Evolutionary conservation across 35 echinoderm and acorn worm genomes (phyloP), one percentile per base, ranked within the genome.

Genomic region (Chiridota heheva): DNA sequence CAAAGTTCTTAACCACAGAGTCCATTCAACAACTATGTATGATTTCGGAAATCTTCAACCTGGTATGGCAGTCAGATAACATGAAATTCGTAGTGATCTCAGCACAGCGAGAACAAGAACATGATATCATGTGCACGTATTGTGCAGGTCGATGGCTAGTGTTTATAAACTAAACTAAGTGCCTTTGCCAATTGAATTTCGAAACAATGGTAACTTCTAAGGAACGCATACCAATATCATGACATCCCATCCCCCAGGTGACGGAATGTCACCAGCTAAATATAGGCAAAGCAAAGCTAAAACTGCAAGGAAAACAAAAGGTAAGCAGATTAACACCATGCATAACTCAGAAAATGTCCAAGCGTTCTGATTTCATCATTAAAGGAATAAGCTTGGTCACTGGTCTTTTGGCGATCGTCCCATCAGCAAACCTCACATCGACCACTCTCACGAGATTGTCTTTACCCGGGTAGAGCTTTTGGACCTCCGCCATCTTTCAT

Each of bases 371-470:
- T 31, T 33, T 66, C 10, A 8, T 66, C 17, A 66, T 10, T 27
- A 66, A 66, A 66, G 13, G 17, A 12, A 66, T 27, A 10, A 66
- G 63, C 31, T 66, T 66, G 8, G 31, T 66, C 63, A 66, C 63
- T 22, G 63, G 63, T 33, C 63, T 66, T 13, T 17, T 66, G 10
- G 63, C 63, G 31, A 17, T 17, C 8, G 63, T 66, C 8, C 69
- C 69, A 47, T 49, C 25, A 20, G 38, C 10, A 18, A 48, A 73
- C 27, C 29, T 49, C 10, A 42, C 38, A n/a, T 49, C 38, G 42
- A 73, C 38, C 42, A 42, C 71, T 38, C 71, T 75, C 43, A 75
- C 71, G 4, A 75, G 47, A 34, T 55, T 53, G 40, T 75, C 65
- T 69, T 3, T 40, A 24, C 65, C 65, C 0, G 55, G 48, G 40